Percentiles rank a stretch among this genome's conserved stretches.
Conservation (phyloP, 2,888 invertebrate species). For the Seira sanloemensis region DNA sequence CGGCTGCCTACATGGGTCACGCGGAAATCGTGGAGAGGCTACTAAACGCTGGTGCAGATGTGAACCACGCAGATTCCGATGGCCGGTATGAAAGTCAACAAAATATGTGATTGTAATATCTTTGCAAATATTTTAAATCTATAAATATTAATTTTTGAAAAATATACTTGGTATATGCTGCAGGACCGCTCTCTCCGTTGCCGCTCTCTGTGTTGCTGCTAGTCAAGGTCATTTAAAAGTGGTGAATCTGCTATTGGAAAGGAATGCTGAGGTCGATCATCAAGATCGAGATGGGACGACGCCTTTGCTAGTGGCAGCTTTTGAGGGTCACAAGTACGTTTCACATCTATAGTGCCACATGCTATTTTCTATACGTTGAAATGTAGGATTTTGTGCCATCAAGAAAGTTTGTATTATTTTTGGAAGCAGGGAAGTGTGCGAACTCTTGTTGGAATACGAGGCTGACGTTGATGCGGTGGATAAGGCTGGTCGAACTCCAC, state of each 20-base stretch:
- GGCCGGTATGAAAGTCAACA: conserved; percentile 78
- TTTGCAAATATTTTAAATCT: too few species aligned
- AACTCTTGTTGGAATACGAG: conserved; percentile 91
- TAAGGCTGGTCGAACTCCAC: conserved; percentile 86
- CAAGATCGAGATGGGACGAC: conserved; percentile 92
- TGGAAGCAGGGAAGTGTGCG: conserved; percentile 86
- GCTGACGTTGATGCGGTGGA: conserved; percentile 94
- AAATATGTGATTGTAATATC: too few species aligned
- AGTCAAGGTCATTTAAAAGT: conserved; percentile 80
- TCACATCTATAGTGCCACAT: too few species aligned
- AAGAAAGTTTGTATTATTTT: conserved; percentile 18
- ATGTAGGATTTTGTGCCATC: too few species aligned
- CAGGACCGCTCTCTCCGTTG: conserved; percentile 90
- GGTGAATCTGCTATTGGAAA: conserved; percentile 85
- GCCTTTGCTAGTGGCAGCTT: conserved; percentile 91
- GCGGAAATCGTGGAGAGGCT: conserved; percentile 91
- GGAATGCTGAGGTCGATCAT: conserved; percentile 88
- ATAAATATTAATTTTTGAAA: too few species aligned
- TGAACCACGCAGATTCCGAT: conserved; percentile 91
- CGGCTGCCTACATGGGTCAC: conserved; percentile 97
- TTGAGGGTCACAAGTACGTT: conserved; percentile 89
- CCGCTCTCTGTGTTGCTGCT: conserved; percentile 88
- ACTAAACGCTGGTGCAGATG: conserved; percentile 87
- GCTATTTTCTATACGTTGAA: too few species aligned
- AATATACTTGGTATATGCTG: too few species aligned